Conservation (phyloP, 2,888 invertebrate genomes). For the Tupiocoris notatus region DNA sequence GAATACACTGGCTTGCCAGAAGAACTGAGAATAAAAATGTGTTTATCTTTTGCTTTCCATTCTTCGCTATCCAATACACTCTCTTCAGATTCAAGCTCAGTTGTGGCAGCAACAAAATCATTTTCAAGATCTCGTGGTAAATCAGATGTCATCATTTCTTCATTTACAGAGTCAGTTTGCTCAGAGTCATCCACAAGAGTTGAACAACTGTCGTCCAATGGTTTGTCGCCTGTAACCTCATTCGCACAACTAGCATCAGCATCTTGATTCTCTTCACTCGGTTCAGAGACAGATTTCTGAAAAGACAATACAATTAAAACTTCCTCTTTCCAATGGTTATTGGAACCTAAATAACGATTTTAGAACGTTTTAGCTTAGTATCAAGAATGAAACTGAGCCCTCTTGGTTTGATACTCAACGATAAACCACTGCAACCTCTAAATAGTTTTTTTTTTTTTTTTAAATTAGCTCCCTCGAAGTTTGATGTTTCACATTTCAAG, state of each 20-base stretch:
- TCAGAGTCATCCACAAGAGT: not conserved
- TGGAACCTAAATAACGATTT: no score
- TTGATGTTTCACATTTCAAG: no score
- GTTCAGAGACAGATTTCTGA: no score
- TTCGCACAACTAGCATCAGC: not conserved
- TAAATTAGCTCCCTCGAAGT: no score
- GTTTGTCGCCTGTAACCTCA: not conserved
- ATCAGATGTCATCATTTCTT: constrained; percentile 5
- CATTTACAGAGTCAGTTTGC: constrained; percentile 8
- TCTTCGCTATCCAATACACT: constrained; percentile 54
- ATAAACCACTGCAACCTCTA: no score
- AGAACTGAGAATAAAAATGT: constrained; percentile 90
- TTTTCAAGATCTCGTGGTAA: not conserved
- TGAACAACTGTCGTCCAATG: not conserved
- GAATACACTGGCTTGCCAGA: constrained; percentile 97
- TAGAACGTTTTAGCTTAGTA: no score
- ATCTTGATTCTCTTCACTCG: not conserved
- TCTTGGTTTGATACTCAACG: no score
- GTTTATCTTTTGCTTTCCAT: constrained; percentile 80
- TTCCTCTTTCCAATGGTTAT: no score
- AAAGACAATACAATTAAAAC: no score
- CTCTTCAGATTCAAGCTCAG: not conserved
- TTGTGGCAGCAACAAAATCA: not conserved
- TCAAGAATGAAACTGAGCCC: no score
- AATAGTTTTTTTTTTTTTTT: no score